These are phyloP conservation scores for Allygus modestus DNA, from an alignment of 2,888 invertebrate species.

Conservation along the genomic window DNA sequence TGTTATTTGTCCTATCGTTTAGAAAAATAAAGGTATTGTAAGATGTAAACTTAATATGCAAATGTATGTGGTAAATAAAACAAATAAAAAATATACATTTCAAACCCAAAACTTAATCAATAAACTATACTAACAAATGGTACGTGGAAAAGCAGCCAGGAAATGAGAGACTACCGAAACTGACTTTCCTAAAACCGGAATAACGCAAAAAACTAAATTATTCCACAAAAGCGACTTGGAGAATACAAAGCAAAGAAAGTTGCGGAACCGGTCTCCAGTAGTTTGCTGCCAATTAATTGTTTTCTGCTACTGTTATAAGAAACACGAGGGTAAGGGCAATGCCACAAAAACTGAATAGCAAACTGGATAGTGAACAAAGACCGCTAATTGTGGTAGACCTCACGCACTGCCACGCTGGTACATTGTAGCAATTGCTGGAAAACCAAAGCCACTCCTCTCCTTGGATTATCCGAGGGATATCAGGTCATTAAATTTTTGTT, in stretches of 20 bases:
- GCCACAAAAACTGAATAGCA: background rate
- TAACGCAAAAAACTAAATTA: constrained; percentile 19
- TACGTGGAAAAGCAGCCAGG: too few relatives aligned
- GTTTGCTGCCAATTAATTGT: constrained; percentile 38
- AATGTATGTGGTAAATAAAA: too few relatives aligned
- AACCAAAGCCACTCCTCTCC: too few relatives aligned
- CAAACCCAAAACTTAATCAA: too few relatives aligned
- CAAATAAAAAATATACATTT: too few relatives aligned
- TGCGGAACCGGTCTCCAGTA: background rate
- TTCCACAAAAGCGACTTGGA: background rate
- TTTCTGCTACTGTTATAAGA: background rate
- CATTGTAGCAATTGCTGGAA: background rate
- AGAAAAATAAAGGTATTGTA: too few relatives aligned
- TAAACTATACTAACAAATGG: too few relatives aligned
- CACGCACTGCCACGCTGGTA: background rate
- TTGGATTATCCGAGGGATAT: too few relatives aligned
- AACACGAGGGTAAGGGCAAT: background rate
- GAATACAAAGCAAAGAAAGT: constrained; percentile 36
- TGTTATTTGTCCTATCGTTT: too few relatives aligned
- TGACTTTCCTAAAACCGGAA: background rate
- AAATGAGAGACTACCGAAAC: constrained; percentile 3
- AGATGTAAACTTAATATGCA: too few relatives aligned
- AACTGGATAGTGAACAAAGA: background rate
- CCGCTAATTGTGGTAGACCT: background rate
- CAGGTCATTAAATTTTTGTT: too few relatives aligned